Conservation (phyloP, 2,113 vertebrate species). For the Anguilla japonica region DNA sequence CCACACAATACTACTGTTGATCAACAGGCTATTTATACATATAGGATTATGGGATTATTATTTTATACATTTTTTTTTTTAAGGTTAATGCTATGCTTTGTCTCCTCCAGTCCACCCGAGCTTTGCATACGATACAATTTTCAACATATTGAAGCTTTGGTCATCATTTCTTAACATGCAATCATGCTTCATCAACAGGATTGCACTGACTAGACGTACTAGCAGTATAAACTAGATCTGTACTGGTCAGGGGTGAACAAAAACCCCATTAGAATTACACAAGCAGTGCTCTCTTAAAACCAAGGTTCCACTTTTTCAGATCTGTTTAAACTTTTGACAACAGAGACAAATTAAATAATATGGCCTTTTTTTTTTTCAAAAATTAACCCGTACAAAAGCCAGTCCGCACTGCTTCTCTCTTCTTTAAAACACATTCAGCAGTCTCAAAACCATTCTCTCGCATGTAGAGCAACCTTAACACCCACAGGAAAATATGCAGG, state of each 20-base stretch:
- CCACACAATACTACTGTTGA: constrained; percentile 29
- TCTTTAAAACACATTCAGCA: constrained; percentile 81
- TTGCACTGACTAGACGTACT: constrained; percentile 9
- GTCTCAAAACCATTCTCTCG: constrained; percentile 74
- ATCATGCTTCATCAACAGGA: constrained; percentile 4
- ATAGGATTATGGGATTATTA: neutral
- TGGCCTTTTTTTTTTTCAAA: constrained; percentile 70
- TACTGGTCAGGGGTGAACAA: constrained; percentile 36
- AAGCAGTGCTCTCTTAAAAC: constrained; percentile 59
- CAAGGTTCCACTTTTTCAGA: constrained; percentile 74
- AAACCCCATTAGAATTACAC: constrained; percentile 38
- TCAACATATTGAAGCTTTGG: constrained; percentile 69
- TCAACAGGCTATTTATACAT: constrained; percentile 1
- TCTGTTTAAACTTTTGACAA: constrained; percentile 71
- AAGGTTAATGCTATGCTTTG: constrained; percentile 49
- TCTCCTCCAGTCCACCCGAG: constrained; percentile 58
- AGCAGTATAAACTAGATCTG: constrained; percentile 45
- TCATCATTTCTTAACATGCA: constrained; percentile 61
- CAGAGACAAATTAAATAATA: constrained; percentile 77
- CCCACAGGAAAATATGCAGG: constrained; percentile 69
- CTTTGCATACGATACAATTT: constrained; percentile 66
- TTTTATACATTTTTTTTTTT: neutral
- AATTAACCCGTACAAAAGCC: constrained; percentile 80
- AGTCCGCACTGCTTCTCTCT: constrained; percentile 73
- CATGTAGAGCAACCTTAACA: constrained; percentile 64